Conservation (phyloP, 2,888 invertebrate genomes). For the Drosophila lutescens region DNA sequence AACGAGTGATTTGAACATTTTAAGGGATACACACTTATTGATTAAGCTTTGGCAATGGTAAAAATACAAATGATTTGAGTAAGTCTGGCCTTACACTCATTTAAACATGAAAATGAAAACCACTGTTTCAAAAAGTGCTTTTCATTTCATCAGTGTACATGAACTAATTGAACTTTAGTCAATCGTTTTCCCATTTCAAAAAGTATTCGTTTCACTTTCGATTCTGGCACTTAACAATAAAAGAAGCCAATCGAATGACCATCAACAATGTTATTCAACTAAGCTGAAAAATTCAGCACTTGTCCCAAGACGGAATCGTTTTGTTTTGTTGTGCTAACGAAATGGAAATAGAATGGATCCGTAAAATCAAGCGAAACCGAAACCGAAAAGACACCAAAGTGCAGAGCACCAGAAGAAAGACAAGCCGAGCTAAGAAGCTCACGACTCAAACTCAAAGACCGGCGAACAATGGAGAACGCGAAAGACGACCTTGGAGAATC, state of each 20-base stretch:
- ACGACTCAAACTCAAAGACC: slow-evolving; percentile 58
- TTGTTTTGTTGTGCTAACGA: slow-evolving; percentile 43
- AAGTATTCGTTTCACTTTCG: slow-evolving; percentile 50
- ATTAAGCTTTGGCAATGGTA: no score
- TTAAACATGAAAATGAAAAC: no score
- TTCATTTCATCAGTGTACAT: neutral
- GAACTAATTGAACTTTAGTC: neutral
- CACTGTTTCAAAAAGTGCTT: neutral
- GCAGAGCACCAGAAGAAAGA: slow-evolving; percentile 52
- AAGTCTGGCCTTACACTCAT: no score
- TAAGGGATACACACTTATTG: no score
- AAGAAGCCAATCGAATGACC: slow-evolving; percentile 34
- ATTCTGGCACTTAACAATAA: slow-evolving; percentile 19
- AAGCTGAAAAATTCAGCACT: slow-evolving; percentile 30
- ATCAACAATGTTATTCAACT: slow-evolving; percentile 39
- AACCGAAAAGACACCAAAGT: slow-evolving; percentile 14
- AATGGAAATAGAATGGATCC: slow-evolving; percentile 40
- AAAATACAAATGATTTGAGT: no score
- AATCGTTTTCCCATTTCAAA: neutral
- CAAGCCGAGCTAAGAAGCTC: slow-evolving; percentile 71
- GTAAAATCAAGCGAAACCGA: slow-evolving; percentile 42
- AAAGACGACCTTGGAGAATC: slow-evolving; percentile 70
- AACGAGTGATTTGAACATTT: no score
- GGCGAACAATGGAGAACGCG: slow-evolving; percentile 52
- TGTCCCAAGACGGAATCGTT: slow-evolving; percentile 34